Conservation (phyloP, 2,888 invertebrate species). For the Cyclophora punctaria region DNA sequence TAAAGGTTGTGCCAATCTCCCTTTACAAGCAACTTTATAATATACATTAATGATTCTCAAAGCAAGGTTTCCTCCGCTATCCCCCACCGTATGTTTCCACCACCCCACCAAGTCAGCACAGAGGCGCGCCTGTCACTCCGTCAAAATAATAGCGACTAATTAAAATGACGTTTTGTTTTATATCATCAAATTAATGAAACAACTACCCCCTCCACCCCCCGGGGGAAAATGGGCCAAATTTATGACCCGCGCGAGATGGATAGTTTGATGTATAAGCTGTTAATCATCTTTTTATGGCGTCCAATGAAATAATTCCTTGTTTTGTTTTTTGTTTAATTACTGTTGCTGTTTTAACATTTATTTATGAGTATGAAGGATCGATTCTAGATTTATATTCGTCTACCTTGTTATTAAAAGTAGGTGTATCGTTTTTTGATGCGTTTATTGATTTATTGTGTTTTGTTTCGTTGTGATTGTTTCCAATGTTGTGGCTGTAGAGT, state of each 20-base stretch:
- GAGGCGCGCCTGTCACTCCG: slow-evolving; percentile 49
- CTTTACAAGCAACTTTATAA: too few relatives aligned
- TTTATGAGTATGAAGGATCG: slow-evolving; percentile 17
- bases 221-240: slow-evolving; percentile 33
- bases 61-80: too few relatives aligned
- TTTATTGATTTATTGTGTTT: slow-evolving; percentile 23
- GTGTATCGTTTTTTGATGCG: slow-evolving; percentile 4
- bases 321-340: slow-evolving; percentile 24
- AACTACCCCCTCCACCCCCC: slow-evolving; percentile 20
- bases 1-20: too few relatives aligned
- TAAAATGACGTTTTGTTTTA: slow-evolving; percentile 61
- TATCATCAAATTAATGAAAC: slow-evolving; percentile 56
- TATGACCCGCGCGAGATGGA: slow-evolving; percentile 16
- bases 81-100: slow-evolving; percentile 12
- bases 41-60: too few relatives aligned
- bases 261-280: slow-evolving; percentile 50
- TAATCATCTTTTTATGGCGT: slow-evolving; percentile 50
- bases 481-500: slow-evolving; percentile 6
- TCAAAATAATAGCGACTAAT: slow-evolving; percentile 52
- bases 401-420: slow-evolving; percentile 12
- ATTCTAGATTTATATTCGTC: slow-evolving; percentile 1
- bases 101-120: slow-evolving; percentile 26
- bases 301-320: slow-evolving; percentile 32
- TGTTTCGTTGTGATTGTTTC: slow-evolving; percentile 9
- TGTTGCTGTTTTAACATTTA: slow-evolving; percentile 22